phyloP scores from a whole-genome alignment of 2,888 invertebrate genomes.

The Drosophila mercatorum region DNA sequence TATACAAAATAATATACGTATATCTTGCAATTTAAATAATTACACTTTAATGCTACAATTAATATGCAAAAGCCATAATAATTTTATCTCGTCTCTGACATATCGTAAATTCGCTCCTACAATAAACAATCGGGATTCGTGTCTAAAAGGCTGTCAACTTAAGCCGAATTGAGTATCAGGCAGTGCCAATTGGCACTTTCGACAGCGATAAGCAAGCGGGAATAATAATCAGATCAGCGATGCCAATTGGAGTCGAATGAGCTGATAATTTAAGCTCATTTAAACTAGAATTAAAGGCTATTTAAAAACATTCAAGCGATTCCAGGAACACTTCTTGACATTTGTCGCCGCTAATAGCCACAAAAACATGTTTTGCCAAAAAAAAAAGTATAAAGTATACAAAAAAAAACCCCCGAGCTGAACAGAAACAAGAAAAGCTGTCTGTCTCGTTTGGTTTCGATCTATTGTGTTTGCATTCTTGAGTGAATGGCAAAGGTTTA shows the following conservation, averaged over 20 bases:
- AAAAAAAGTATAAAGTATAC: too few relatives aligned
- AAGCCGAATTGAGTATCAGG: background rate
- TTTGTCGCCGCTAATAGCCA: background rate
- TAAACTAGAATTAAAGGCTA: background rate
- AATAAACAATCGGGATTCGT: background rate
- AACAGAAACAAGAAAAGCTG: background rate
- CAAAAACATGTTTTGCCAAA: slow-evolving; percentile 9
- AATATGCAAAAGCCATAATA: background rate
- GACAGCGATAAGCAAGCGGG: background rate
- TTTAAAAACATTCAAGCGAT: background rate
- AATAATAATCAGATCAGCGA: background rate
- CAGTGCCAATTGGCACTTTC: slow-evolving; percentile 2
- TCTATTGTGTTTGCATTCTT: slow-evolving; percentile 10
- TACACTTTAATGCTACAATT: background rate
- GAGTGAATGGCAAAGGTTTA: slow-evolving; percentile 73
- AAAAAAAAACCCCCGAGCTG: background rate
- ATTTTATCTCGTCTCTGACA: background rate
- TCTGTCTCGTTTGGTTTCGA: slow-evolving; percentile 9
- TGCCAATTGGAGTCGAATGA: background rate
- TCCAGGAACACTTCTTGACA: slow-evolving; percentile 12
- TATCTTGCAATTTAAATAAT: background rate
- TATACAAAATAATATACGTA: too few relatives aligned
- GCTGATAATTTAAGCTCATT: background rate
- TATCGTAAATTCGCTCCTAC: background rate
- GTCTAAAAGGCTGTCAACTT: background rate